Evolutionary conservation across 2,888 invertebrate genomes (phyloP).

Genomic region (Sphaerophoria rueppellii): DNA sequence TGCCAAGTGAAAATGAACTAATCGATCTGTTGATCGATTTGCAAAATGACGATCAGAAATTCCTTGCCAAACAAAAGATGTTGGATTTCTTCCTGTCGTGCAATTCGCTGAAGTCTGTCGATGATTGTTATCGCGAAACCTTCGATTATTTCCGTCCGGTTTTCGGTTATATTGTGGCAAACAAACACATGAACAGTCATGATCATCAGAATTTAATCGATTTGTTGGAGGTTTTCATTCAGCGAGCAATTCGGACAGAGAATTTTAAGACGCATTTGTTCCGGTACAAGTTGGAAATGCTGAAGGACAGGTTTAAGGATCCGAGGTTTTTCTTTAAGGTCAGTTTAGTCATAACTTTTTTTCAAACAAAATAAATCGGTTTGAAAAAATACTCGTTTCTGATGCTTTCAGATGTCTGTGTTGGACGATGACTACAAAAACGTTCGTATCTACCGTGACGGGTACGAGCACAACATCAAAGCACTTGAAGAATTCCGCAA

Average conservation of each 20-base stretch:
- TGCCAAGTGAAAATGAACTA: conserved; percentile 76
- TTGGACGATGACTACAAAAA: conserved; percentile 77
- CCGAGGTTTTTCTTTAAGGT: conserved; percentile 77
- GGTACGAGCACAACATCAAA: conserved; percentile 79
- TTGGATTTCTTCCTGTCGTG: conserved; percentile 80
- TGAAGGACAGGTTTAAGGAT: conserved; percentile 76
- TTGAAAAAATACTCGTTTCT: too few relatives aligned
- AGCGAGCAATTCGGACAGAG: conserved; percentile 73
- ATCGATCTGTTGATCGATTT: conserved; percentile 77
- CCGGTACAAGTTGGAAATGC: conserved; percentile 74
- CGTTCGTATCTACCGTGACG: conserved; percentile 78
- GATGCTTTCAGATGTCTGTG: conserved; percentile 74
- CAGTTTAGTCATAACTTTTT: not conserved
- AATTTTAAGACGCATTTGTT: conserved; percentile 75
- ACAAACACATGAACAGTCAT: conserved; percentile 75
- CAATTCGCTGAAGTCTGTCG: conserved; percentile 76
- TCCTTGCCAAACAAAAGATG: conserved; percentile 80
- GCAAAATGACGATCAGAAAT: conserved; percentile 77
- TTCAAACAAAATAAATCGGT: too few relatives aligned
- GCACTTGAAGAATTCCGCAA: conserved; percentile 77
- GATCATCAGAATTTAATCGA: conserved; percentile 77
- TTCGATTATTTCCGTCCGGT: conserved; percentile 80
- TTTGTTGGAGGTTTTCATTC: conserved; percentile 76
- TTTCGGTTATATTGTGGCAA: conserved; percentile 79
- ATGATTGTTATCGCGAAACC: conserved; percentile 80